Percentiles rank a stretch among this genome's conserved stretches.
These are phyloP conservation scores for Heteromormyrus szaboi DNA, from an alignment of 2,797 vertebrate genomes.

Conservation along the genomic window DNA sequence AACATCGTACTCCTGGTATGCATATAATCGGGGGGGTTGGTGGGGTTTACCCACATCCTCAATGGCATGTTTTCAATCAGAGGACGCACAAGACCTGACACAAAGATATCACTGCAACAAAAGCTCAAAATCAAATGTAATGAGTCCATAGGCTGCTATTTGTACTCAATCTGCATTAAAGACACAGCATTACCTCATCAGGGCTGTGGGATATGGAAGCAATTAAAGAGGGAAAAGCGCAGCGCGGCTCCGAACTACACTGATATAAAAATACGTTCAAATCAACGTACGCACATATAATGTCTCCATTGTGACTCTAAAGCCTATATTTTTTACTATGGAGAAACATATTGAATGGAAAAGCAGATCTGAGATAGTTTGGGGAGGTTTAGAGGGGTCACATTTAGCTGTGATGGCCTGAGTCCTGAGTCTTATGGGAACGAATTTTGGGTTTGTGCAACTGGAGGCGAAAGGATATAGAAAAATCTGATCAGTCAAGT, in stretches of 20 bases:
- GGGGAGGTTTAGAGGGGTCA: conserved; percentile 30
- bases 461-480: conserved; percentile 21
- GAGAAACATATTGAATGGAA: conserved; percentile 36
- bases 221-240: conserved; percentile 54
- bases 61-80: conserved; percentile 43
- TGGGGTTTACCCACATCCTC: conserved; percentile 31
- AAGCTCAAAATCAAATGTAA: conserved; percentile 57
- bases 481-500: conserved; percentile 34
- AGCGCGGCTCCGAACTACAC: conserved; percentile 51
- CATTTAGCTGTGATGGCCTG: conserved; percentile 37
- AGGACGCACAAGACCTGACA: conserved; percentile 40
- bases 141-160: conserved; percentile 29
- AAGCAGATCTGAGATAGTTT: conserved; percentile 41
- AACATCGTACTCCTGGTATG: background rate
- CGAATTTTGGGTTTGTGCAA: conserved; percentile 22
- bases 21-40: background rate
- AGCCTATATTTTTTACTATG: conserved; percentile 33
- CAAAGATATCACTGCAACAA: conserved; percentile 45
- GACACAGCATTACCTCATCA: conserved; percentile 62
- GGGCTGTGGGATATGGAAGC: conserved; percentile 59
- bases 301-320: conserved; percentile 36
- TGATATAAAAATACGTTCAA: conserved; percentile 43
- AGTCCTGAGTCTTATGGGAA: conserved; percentile 32
- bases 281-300: conserved; percentile 40
- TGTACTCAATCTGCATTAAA: conserved; percentile 44